These are phyloP conservation scores for Chondrilla cf. caribensis DNA, from an alignment of 37 sponge, comb jelly and placozoan species.

Conservation along the genomic window DNA sequence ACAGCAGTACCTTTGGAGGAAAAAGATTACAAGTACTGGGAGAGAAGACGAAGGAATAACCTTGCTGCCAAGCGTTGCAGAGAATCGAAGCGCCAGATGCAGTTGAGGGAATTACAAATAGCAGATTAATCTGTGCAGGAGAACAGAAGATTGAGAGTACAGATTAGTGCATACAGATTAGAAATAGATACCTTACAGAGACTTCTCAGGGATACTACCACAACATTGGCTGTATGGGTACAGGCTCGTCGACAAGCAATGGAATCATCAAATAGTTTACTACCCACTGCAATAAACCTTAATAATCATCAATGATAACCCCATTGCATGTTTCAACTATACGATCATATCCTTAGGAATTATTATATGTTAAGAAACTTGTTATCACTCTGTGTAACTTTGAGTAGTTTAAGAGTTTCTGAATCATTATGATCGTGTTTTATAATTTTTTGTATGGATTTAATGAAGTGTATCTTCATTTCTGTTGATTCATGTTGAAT, in stretches of 20 bases:
- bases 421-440: too few species aligned
- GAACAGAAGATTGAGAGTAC: conserved; percentile 62
- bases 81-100: conserved; percentile 48
- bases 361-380: too few species aligned
- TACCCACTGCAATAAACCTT: too few species aligned
- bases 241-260: conserved; percentile 67
- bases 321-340: too few species aligned
- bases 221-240: conserved; percentile 71
- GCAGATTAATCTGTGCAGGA: conserved; percentile 62
- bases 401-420: too few species aligned
- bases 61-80: conserved; percentile 69
- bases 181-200: conserved; percentile 69
- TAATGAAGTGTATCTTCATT: too few species aligned
- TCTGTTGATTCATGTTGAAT: too few species aligned
- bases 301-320: too few species aligned
- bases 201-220: conserved; percentile 67
- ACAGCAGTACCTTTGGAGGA: conserved; percentile 54
- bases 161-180: conserved; percentile 67
- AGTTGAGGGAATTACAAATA: conserved; percentile 46
- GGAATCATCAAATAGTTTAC: conserved; percentile 53
- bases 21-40: conserved; percentile 77
- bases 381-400: too few species aligned
- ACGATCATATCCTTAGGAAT: too few species aligned
- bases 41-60: conserved; percentile 69
- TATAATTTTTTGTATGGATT: too few species aligned